phyloP scores from a whole-genome alignment of 2,113 vertebrate species.

The Naja naja region DNA sequence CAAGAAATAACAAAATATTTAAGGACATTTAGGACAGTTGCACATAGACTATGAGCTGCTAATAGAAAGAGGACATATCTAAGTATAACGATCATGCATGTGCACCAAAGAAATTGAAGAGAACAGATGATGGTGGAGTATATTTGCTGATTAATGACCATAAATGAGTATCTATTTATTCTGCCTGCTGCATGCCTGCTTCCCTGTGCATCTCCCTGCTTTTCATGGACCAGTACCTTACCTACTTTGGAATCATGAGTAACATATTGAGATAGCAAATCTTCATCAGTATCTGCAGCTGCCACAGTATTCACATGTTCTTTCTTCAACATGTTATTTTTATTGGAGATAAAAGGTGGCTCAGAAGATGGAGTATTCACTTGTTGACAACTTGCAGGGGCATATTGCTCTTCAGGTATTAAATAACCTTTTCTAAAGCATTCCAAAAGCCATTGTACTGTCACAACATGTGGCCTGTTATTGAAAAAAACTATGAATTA shows the following conservation, averaged over 20 bases:
- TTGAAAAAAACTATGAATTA: constrained; percentile 28
- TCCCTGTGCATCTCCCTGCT: neutral
- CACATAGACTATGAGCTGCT: neutral
- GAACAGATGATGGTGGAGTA: neutral
- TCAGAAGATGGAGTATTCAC: constrained; percentile 69
- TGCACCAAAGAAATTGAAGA: neutral
- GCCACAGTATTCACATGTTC: constrained; percentile 38
- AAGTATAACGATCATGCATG: neutral
- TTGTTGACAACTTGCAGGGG: constrained; percentile 79
- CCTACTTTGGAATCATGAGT: constrained; percentile 76
- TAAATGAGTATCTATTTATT: neutral
- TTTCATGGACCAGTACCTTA: constrained; percentile 53
- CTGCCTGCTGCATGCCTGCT: neutral
- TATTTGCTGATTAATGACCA: neutral
- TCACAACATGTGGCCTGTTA: constrained; percentile 86
- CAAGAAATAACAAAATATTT: neutral
- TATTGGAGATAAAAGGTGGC: constrained; percentile 51
- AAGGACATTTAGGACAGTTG: neutral
- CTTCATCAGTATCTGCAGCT: constrained; percentile 76
- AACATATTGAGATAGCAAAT: constrained; percentile 88
- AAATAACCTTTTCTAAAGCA: constrained; percentile 82
- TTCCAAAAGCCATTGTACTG: constrained; percentile 88
- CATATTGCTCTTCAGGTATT: constrained; percentile 79
- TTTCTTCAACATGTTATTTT: constrained; percentile 54
- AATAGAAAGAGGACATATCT: neutral